Evolutionary conservation across 2,113 vertebrate genomes (phyloP).

Genomic region (Silurus glanis): DNA sequence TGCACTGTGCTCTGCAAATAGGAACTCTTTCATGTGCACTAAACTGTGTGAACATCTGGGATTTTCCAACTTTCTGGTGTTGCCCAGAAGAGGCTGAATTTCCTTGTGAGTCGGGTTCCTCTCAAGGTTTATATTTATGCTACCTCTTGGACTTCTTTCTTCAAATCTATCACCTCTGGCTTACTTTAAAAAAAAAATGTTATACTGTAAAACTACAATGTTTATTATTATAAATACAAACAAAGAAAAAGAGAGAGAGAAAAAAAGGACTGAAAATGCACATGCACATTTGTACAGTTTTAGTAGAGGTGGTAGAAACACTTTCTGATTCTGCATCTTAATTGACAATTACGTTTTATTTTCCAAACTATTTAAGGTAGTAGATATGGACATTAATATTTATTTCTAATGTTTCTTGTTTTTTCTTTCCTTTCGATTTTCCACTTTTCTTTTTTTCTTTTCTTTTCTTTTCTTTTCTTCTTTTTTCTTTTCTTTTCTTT

Average conservation of each 20-base stretch:
- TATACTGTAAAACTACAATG: background rate
- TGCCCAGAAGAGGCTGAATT: background rate
- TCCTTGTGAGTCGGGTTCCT: background rate
- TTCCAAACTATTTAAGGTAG: background rate
- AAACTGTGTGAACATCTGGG: constrained; percentile 7
- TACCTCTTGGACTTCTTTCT: background rate
- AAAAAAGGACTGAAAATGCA: background rate
- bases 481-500: background rate
- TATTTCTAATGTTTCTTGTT: background rate
- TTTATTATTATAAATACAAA: background rate
- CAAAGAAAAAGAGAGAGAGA: background rate
- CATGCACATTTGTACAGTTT: background rate
- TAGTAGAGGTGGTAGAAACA: background rate
- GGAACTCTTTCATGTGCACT: background rate
- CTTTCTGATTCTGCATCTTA: background rate
- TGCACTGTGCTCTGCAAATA: background rate
- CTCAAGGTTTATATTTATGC: background rate
- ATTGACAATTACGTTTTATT: background rate
- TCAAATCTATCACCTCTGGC: background rate
- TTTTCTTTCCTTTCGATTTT: background rate
- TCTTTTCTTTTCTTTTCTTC: background rate
- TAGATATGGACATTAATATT: background rate
- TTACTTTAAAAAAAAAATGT: background rate
- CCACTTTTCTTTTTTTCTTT: background rate
- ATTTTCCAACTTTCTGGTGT: background rate